Evolutionary conservation across 2,797 vertebrate species (phyloP).

Genomic region (Momotus momota): DNA sequence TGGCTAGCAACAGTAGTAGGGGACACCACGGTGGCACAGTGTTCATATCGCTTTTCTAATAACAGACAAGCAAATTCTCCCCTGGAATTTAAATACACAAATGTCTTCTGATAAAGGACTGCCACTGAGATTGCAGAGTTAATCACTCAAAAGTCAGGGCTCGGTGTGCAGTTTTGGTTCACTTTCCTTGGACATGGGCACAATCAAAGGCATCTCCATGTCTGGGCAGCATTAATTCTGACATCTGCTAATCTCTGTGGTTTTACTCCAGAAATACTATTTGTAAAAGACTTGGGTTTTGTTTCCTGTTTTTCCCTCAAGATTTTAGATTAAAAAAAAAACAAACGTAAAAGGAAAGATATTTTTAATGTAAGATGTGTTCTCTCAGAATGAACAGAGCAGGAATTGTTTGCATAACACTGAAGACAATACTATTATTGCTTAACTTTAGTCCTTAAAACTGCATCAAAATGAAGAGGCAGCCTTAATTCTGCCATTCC

Average conservation of each 20-base stretch:
- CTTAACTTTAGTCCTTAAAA: conserved; percentile 32
- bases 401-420: neutral
- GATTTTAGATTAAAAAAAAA: neutral
- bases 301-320: conserved; percentile 22
- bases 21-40: accelerated
- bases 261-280: neutral
- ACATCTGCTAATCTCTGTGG: neutral
- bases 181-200: neutral
- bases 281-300: neutral
- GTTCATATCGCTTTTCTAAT: neutral
- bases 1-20: neutral
- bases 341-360: neutral
- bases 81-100: neutral
- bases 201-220: neutral
- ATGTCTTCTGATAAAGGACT: neutral
- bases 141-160: neutral
- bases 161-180: neutral
- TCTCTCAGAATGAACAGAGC: conserved; percentile 7
- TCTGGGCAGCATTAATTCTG: neutral
- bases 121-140: neutral
- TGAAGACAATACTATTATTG: conserved; percentile 36
- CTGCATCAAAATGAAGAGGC: neutral
- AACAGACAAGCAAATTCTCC: neutral
- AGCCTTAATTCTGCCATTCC: neutral
- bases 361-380: neutral